phyloP scores from a whole-genome alignment of 2,888 invertebrate genomes.

The Cerastis rubricosa region DNA sequence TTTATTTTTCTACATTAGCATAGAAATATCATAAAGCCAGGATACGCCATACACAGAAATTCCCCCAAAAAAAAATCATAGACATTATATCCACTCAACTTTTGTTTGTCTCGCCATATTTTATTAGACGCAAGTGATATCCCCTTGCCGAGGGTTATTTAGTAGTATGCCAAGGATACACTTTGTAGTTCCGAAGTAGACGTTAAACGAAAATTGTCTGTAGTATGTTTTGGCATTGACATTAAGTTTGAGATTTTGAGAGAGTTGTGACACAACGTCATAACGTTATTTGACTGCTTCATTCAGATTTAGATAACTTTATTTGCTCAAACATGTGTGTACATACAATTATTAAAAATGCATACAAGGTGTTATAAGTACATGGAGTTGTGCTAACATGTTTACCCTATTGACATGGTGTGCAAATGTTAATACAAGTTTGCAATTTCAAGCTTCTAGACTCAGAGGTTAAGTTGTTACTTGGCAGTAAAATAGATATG shows the following conservation, averaged over 20 bases:
- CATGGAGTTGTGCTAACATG: too few species aligned
- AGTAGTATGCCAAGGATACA: conserved; percentile 35
- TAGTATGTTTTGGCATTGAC: not conserved
- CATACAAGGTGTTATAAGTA: too few species aligned
- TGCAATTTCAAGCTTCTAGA: too few species aligned
- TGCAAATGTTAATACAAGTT: too few species aligned
- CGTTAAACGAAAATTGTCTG: not conserved
- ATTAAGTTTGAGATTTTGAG: not conserved
- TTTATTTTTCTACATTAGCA: conserved; percentile 33
- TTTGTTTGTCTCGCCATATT: conserved; percentile 43
- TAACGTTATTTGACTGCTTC: too few species aligned
- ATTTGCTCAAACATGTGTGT: too few species aligned
- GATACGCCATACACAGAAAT: conserved; percentile 15
- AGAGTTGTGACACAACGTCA: not conserved
- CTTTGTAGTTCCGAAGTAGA: conserved; percentile 12
- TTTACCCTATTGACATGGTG: too few species aligned
- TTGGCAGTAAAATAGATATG: too few species aligned
- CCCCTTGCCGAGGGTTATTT: conserved; percentile 16
- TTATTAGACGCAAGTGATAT: conserved; percentile 25
- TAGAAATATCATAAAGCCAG: conserved; percentile 27
- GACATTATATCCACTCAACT: not conserved
- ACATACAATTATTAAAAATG: too few species aligned
- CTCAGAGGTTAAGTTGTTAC: too few species aligned
- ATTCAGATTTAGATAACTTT: too few species aligned
- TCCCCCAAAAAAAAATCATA: conserved; percentile 23